Conservation (phyloP, 2,888 invertebrate genomes). For the Sepiola atlantica region DNA sequence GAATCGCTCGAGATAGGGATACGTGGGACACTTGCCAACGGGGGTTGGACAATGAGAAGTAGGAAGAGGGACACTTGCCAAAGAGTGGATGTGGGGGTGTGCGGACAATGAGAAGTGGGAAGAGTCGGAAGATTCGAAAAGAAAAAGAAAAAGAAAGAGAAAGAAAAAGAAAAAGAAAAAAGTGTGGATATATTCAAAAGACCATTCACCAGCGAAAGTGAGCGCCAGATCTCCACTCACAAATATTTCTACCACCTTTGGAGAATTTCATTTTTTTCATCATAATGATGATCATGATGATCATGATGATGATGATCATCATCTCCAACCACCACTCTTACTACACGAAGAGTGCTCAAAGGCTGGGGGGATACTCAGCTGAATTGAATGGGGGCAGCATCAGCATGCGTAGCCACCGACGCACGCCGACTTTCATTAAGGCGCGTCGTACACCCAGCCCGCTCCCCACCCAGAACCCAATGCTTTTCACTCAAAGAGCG, state of each 20-base stretch:
- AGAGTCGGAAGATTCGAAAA: not conserved
- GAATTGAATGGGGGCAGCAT: not conserved
- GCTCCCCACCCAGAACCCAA: not conserved
- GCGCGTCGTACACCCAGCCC: not conserved
- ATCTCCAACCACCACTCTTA: conserved; percentile 18
- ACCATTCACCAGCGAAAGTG: not conserved
- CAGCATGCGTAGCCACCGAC: conserved; percentile 22
- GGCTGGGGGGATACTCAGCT: not conserved
- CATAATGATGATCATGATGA: no score
- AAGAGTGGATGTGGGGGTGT: not conserved
- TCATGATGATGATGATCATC: no score
- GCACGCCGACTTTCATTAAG: conserved; percentile 7
- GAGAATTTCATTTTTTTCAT: not conserved
- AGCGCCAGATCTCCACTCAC: conserved; percentile 15
- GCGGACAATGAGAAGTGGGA: not conserved
- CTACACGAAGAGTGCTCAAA: not conserved
- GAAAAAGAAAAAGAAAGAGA: not conserved
- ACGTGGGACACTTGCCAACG: not conserved
- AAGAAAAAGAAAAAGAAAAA: not conserved
- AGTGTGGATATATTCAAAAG: not conserved
- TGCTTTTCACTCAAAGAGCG: not conserved
- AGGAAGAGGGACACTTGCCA: not conserved
- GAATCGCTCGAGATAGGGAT: conserved; percentile 2
- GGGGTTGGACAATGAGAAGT: conserved; percentile 18
- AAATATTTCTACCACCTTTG: not conserved